Conservation (phyloP, 1,140 invertebrate genomes). For the Nomia melanderi region DNA sequence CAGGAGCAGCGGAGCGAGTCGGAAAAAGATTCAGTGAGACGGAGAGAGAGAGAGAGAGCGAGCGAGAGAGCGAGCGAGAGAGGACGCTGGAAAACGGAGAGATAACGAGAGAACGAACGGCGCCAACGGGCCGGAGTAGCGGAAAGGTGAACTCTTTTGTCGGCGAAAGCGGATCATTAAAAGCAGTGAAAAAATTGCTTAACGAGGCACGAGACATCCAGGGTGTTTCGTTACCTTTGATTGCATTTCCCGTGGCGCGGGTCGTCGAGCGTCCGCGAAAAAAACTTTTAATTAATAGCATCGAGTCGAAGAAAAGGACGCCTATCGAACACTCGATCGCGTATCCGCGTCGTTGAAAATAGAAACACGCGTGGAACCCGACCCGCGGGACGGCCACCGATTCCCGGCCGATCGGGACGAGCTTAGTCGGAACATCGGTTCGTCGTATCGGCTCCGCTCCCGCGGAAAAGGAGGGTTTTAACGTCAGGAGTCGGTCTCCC, state of each 20-base stretch:
- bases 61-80: not conserved
- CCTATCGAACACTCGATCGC: slow-evolving; percentile 3
- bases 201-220: slow-evolving; percentile 53
- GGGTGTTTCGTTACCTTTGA: slow-evolving; percentile 50
- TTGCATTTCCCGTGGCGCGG: slow-evolving; percentile 28
- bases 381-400: not conserved
- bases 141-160: slow-evolving; percentile 14
- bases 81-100: not conserved
- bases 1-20: not conserved
- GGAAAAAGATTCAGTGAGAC: not conserved
- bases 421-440: not conserved
- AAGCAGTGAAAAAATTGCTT: slow-evolving; percentile 34
- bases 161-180: slow-evolving; percentile 19
- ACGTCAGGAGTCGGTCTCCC: not conserved
- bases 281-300: slow-evolving; percentile 62
- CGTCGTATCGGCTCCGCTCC: not conserved
- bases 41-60: not conserved
- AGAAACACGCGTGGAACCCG: not conserved
- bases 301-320: slow-evolving; percentile 20
- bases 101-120: not conserved
- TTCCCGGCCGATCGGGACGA: not conserved
- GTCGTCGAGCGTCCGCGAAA: slow-evolving; percentile 13
- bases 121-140: not conserved
- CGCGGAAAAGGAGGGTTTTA: not conserved
- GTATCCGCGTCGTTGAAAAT: not conserved